Percentiles rank a stretch among this genome's conserved stretches.
phyloP scores from a whole-genome alignment of 2,888 invertebrate genomes.

The Tortrix viridana region DNA sequence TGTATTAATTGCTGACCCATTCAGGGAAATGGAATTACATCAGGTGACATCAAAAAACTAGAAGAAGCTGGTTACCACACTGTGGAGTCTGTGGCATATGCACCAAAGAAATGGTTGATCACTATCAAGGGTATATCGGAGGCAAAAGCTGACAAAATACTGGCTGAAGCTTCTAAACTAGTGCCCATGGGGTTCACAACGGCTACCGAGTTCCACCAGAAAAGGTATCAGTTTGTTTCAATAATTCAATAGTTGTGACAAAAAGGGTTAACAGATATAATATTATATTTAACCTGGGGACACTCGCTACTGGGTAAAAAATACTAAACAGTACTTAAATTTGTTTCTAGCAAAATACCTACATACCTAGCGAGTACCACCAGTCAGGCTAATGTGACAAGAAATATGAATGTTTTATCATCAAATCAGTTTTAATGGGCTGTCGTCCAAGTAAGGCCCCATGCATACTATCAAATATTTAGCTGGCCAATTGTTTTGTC shows the following conservation, averaged over 20 bases:
- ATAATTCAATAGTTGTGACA: not conserved
- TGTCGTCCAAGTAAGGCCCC: too few species aligned
- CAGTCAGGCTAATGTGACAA: too few species aligned
- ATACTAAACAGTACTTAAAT: too few species aligned
- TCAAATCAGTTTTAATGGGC: too few species aligned
- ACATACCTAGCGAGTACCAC: too few species aligned
- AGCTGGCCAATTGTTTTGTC: too few species aligned
- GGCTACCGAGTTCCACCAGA: conserved; percentile 97
- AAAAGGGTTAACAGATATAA: too few species aligned
- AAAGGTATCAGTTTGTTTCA: conserved; percentile 80
- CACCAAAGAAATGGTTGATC: conserved; percentile 95
- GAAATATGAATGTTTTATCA: too few species aligned
- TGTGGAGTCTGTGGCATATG: conserved; percentile 97
- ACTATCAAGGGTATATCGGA: conserved; percentile 98
- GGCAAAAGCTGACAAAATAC: conserved; percentile 97
- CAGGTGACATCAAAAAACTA: conserved; percentile 95
- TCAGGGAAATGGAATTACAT: conserved; percentile 95
- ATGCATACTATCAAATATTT: too few species aligned
- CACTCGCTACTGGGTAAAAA: too few species aligned
- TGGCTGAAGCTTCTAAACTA: conserved; percentile 95
- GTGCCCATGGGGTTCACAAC: conserved; percentile 99
- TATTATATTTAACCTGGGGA: too few species aligned
- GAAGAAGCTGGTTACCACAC: conserved; percentile 97
- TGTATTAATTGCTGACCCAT: conserved; percentile 1
- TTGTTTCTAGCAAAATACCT: too few species aligned